Percentiles rank a stretch among this genome's conserved stretches.
Conservation (phyloP, 2,797 vertebrate species). For the Pseudochromis fuscus region DNA sequence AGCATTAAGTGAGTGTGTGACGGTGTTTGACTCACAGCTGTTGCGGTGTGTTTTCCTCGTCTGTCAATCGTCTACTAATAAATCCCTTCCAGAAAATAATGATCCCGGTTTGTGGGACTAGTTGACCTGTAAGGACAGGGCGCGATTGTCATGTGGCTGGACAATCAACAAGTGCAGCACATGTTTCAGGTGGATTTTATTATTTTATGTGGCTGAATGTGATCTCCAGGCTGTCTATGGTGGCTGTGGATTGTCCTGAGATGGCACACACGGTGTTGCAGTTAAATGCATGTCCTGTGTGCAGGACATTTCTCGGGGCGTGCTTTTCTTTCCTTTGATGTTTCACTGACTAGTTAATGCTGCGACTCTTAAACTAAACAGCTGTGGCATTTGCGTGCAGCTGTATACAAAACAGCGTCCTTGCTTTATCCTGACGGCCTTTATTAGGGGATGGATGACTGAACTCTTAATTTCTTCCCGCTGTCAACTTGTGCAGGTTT, state of each 20-base stretch:
- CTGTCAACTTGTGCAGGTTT: slow-evolving; percentile 57
- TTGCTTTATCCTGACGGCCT: slow-evolving; percentile 43
- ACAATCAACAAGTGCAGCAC: slow-evolving; percentile 82
- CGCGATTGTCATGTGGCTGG: slow-evolving; percentile 53
- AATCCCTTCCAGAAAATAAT: slow-evolving; percentile 57
- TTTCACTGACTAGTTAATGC: slow-evolving; percentile 39
- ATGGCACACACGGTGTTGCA: slow-evolving; percentile 48
- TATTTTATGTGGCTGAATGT: slow-evolving; percentile 7
- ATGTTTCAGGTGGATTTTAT: slow-evolving; percentile 60
- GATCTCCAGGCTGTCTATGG: slow-evolving; percentile 29
- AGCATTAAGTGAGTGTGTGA: slow-evolving; percentile 60
- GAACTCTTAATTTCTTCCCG: slow-evolving; percentile 42
- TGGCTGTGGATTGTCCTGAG: slow-evolving; percentile 40
- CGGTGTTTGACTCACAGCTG: slow-evolving; percentile 81
- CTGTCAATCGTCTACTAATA: slow-evolving; percentile 73
- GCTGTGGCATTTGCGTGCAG: slow-evolving; percentile 57
- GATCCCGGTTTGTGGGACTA: slow-evolving; percentile 24
- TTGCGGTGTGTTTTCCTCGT: slow-evolving; percentile 79
- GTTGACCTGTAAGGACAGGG: slow-evolving; percentile 17
- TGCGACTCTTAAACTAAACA: slow-evolving; percentile 50
- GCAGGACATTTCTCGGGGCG: slow-evolving; percentile 38
- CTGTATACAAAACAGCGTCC: slow-evolving; percentile 48
- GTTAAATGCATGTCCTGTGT: slow-evolving; percentile 38
- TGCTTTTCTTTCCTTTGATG: slow-evolving; percentile 34
- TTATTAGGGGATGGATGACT: slow-evolving; percentile 58